These are phyloP conservation scores for Onychorhynchus coronatus DNA, from an alignment of 2,113 vertebrate genomes.

Conservation along the genomic window DNA sequence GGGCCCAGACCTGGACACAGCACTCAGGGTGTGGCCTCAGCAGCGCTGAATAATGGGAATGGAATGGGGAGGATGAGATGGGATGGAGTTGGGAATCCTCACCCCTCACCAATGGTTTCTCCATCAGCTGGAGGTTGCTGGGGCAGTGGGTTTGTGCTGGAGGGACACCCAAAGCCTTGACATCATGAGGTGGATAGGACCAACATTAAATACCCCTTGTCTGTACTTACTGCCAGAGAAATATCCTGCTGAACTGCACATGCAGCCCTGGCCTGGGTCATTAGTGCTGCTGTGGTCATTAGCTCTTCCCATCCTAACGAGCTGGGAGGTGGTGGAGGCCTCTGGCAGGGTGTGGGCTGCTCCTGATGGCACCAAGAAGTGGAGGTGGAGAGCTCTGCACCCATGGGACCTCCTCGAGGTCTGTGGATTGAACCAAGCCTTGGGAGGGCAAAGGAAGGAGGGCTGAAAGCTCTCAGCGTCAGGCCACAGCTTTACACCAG, in stretches of 20 bases:
- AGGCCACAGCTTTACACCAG: background rate
- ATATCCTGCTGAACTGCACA: accelerated
- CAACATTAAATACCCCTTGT: accelerated
- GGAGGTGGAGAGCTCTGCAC: background rate
- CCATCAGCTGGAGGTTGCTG: accelerated
- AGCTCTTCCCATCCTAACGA: background rate
- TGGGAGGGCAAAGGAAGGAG: background rate
- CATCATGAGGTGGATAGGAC: accelerated
- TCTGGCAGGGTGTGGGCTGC: background rate
- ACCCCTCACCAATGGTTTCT: background rate
- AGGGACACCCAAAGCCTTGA: background rate
- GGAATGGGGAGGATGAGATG: background rate
- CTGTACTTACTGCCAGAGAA: background rate
- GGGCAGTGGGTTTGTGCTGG: background rate
- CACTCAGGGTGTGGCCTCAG: too few relatives aligned
- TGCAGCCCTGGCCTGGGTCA: background rate
- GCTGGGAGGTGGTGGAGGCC: background rate
- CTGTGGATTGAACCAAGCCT: background rate
- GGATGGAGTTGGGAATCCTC: background rate
- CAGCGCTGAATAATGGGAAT: too few relatives aligned
- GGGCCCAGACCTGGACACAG: too few relatives aligned
- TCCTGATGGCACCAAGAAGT: background rate
- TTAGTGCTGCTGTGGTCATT: accelerated
- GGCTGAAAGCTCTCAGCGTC: accelerated
- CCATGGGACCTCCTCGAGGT: accelerated